These are phyloP conservation scores for Epinotia bilunana DNA, from an alignment of 2,888 invertebrate genomes.

Conservation along the genomic window DNA sequence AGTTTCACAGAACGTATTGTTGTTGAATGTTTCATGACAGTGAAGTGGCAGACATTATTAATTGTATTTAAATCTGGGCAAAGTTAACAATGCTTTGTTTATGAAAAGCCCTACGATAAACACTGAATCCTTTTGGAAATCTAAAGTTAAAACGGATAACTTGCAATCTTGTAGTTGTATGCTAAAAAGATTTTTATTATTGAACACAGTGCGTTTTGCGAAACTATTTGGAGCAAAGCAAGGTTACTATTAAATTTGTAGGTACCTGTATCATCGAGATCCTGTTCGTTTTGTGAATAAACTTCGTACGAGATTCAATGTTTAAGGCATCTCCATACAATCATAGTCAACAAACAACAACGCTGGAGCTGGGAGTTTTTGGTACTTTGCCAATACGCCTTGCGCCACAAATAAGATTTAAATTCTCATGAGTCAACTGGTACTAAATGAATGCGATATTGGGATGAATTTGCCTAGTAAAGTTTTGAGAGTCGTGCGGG, in stretches of 20 bases:
- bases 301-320: slow-evolving; percentile 60
- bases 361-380: slow-evolving; percentile 61
- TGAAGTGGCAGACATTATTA: background rate
- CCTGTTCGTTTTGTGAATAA: slow-evolving; percentile 51
- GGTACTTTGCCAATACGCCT: slow-evolving; percentile 70
- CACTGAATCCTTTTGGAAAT: too few species aligned
- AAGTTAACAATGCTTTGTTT: too few species aligned
- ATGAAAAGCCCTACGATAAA: too few species aligned
- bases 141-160: too few species aligned
- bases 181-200: background rate
- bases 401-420: slow-evolving; percentile 79
- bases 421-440: slow-evolving; percentile 54
- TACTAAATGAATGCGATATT: slow-evolving; percentile 25
- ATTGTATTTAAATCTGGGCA: too few species aligned
- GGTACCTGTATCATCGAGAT: background rate
- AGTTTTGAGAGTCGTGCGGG: slow-evolving; percentile 16
- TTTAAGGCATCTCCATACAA: slow-evolving; percentile 66
- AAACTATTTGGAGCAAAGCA: background rate
- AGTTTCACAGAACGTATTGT: slow-evolving; percentile 7
- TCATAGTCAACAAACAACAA: slow-evolving; percentile 56
- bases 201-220: background rate
- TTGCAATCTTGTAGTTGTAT: too few species aligned
- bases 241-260: background rate
- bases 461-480: slow-evolving; percentile 7
- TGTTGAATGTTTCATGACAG: background rate